Percentiles rank a stretch among this genome's conserved stretches.
These are phyloP conservation scores for Molothrus ater DNA, from an alignment of 2,797 vertebrate genomes.

Conservation along the genomic window DNA sequence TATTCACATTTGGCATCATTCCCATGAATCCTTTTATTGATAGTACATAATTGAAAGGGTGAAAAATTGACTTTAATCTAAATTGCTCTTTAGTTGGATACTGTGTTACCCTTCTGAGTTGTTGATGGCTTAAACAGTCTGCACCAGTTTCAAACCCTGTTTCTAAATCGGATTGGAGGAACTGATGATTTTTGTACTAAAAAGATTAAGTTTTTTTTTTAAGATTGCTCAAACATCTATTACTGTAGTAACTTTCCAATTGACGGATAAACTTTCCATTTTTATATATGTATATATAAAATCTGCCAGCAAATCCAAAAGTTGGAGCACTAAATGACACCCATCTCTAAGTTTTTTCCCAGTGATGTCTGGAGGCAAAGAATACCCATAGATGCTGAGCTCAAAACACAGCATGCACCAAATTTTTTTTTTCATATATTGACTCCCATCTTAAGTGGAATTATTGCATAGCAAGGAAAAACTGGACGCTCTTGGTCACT, in stretches of 20 bases:
- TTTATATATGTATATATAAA: background rate
- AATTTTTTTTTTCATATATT: background rate
- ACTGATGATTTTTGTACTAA: background rate
- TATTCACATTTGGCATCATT: conserved; percentile 33
- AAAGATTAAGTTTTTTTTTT: background rate
- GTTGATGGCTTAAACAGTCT: background rate
- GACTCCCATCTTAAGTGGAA: background rate
- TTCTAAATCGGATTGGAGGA: background rate
- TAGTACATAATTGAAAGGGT: conserved; percentile 44
- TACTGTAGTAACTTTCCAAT: background rate
- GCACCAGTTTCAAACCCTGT: background rate
- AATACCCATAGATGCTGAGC: background rate
- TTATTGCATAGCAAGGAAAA: background rate
- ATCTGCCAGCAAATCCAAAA: too few relatives aligned
- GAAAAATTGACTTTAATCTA: conserved; percentile 36
- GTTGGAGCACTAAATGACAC: background rate
- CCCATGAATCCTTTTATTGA: background rate
- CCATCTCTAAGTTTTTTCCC: background rate
- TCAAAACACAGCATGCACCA: background rate
- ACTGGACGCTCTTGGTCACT: background rate
- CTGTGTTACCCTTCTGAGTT: background rate
- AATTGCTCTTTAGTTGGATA: background rate
- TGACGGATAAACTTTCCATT: background rate
- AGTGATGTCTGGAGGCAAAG: background rate
- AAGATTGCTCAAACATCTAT: background rate